Conservation (phyloP, 2,113 vertebrate genomes). For the Galbula dea region DNA sequence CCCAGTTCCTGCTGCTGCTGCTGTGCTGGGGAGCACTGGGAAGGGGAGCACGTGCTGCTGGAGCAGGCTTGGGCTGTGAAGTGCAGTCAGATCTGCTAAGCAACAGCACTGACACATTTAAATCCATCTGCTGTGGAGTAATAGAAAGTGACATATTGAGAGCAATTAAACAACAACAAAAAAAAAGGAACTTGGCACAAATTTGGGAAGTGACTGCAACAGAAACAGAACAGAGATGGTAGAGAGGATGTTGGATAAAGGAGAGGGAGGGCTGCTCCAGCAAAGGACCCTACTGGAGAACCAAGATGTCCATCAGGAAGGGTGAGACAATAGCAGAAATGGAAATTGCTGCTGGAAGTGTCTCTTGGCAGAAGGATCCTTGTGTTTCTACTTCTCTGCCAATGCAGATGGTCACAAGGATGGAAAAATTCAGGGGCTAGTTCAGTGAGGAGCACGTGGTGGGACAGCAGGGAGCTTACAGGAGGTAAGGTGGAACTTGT, state of each 20-base stretch:
- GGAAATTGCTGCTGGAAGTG: background rate
- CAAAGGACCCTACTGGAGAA: background rate
- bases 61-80: background rate
- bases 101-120: constrained; percentile 58
- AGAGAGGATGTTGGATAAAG: background rate
- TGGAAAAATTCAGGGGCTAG: no score
- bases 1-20: background rate
- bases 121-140: constrained; percentile 51
- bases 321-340: background rate
- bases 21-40: background rate
- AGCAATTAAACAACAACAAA: constrained; percentile 21
- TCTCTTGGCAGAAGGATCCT: background rate
- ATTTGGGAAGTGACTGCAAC: constrained; percentile 41
- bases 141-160: constrained; percentile 61
- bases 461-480: background rate
- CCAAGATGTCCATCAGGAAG: background rate
- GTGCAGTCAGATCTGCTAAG: constrained; percentile 47
- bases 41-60: background rate
- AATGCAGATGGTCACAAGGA: background rate
- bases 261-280: background rate
- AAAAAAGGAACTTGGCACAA: background rate
- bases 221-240: background rate
- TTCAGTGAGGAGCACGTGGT: background rate
- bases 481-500: background rate
- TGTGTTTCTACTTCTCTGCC: background rate